Percentiles rank a stretch among this genome's conserved stretches.
Evolutionary conservation across 2,888 invertebrate genomes (phyloP).

Genomic region (Notocelia uddmanniana): DNA sequence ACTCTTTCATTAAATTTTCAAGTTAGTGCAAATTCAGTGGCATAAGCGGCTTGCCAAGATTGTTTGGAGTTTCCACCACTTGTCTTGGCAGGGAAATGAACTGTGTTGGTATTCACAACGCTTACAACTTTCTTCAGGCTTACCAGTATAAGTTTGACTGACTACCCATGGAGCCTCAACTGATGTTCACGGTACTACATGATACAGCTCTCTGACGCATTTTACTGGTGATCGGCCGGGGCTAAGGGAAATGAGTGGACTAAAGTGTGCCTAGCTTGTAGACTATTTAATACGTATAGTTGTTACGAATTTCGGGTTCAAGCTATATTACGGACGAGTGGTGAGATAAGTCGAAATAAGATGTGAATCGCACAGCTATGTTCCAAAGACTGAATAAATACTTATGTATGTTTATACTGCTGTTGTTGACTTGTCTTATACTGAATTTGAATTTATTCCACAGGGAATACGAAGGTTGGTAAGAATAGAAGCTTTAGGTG

Average conservation of each 20-base stretch:
- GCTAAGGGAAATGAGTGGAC: no score
- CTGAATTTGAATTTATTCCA: background rate
- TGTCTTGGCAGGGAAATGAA: conserved; percentile 46
- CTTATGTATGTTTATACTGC: conserved; percentile 27
- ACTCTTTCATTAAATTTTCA: conserved; percentile 75
- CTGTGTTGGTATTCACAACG: background rate
- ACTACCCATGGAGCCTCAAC: background rate
- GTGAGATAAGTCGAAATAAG: background rate
- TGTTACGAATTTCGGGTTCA: background rate
- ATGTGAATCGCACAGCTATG: background rate
- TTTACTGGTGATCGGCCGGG: no score
- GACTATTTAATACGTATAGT: background rate
- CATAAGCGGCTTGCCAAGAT: conserved; percentile 69
- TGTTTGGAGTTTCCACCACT: conserved; percentile 51
- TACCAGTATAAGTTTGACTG: background rate
- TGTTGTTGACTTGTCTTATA: background rate
- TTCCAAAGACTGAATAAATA: conserved; percentile 37
- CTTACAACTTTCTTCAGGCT: background rate
- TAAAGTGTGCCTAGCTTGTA: no score
- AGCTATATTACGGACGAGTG: background rate
- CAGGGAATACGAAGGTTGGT: background rate
- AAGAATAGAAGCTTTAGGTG: background rate
- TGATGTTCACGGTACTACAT: no score
- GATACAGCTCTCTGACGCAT: no score
- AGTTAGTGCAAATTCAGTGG: conserved; percentile 67